Conservation (phyloP, 1,140 invertebrate genomes). For the Drosophila sulfurigaster region DNA sequence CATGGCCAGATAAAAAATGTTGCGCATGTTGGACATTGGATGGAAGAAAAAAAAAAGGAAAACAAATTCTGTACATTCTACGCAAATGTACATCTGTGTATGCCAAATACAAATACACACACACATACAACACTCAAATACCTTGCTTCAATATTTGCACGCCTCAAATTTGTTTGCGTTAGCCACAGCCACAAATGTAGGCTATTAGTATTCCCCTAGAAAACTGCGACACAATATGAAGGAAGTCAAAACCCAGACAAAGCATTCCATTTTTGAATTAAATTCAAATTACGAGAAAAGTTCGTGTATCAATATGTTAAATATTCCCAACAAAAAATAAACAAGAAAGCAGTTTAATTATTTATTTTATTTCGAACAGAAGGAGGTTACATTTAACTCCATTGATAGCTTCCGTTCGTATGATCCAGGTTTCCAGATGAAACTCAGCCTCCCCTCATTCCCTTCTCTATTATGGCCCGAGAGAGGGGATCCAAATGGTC, state of each 20-base stretch:
- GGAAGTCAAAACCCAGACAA: background rate
- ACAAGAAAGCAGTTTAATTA: background rate
- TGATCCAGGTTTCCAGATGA: too few relatives aligned
- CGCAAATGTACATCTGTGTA: slow-evolving; percentile 22
- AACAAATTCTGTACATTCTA: background rate
- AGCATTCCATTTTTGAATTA: background rate
- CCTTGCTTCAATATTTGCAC: slow-evolving; percentile 39
- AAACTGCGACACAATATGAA: slow-evolving; percentile 8
- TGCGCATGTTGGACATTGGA: slow-evolving; percentile 39
- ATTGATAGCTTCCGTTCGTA: too few relatives aligned
- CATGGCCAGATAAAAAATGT: slow-evolving; percentile 52
- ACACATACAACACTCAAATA: slow-evolving; percentile 15
- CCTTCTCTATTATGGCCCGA: too few relatives aligned
- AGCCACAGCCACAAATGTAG: background rate
- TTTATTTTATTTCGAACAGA: background rate
- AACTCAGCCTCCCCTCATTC: too few relatives aligned
- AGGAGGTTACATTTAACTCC: too few relatives aligned
- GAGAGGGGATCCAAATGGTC: too few relatives aligned
- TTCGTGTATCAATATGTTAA: background rate
- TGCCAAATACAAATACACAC: slow-evolving; percentile 12
- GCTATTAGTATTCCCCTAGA: background rate
- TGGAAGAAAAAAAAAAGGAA: slow-evolving; percentile 17
- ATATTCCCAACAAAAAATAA: background rate
- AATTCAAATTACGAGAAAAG: background rate
- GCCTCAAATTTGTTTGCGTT: slow-evolving; percentile 27